A percentile compares a stretch with the other conserved stretches of the same genome.
Conservation (phyloP, 2,113 vertebrate genomes). For the Cyanistes caeruleus region DNA sequence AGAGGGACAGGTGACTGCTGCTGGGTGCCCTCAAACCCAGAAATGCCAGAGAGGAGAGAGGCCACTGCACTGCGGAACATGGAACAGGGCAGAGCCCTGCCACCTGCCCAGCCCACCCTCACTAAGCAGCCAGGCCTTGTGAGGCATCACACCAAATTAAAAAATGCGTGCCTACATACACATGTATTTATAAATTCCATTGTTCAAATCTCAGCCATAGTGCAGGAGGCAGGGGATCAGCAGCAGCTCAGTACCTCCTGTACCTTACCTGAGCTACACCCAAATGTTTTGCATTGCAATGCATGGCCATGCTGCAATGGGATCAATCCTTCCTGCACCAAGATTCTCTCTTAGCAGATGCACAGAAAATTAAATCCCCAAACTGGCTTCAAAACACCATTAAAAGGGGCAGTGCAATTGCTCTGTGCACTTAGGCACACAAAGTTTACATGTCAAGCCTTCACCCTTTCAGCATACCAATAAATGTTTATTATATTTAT, state of each 20-base stretch:
- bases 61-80: rapidly evolving
- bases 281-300: rapidly evolving
- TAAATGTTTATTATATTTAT: not conserved
- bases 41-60: not conserved
- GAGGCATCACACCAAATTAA: rapidly evolving
- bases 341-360: not conserved
- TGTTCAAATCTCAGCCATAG: not conserved
- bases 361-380: not conserved
- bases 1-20: rapidly evolving
- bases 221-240: not conserved
- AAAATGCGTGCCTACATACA: rapidly evolving
- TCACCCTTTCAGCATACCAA: not conserved
- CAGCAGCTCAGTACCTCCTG: not conserved
- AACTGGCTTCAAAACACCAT: not conserved
- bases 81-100: rapidly evolving
- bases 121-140: not conserved
- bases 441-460: not conserved
- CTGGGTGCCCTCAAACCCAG: not conserved
- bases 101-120: too few relatives aligned
- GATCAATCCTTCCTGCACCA: not conserved
- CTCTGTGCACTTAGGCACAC: not conserved
- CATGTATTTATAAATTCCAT: rapidly evolving
- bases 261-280: not conserved
- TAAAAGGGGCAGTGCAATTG: not conserved
- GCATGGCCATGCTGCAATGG: rapidly evolving